phyloP scores from a whole-genome alignment of 2,797 vertebrate genomes.

The Lagocephalus sceleratus region DNA sequence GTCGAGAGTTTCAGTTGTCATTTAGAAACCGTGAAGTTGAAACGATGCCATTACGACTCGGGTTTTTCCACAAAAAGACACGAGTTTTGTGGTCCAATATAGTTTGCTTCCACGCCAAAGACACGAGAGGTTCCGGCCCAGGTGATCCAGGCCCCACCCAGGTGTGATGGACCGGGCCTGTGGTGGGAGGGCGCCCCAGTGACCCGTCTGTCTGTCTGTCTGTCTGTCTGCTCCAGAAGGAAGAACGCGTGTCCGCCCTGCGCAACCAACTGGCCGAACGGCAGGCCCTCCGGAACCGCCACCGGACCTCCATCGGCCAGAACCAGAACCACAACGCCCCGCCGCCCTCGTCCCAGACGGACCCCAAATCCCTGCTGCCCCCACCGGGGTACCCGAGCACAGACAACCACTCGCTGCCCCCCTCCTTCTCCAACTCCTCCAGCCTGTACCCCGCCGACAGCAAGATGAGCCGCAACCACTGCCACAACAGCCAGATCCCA shows the following conservation, averaged over 20 bases:
- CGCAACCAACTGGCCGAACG: conserved; percentile 89
- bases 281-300: conserved; percentile 87
- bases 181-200: too few species aligned
- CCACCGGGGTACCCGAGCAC: conserved; percentile 75
- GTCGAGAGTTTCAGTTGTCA: too few species aligned
- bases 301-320: conserved; percentile 76
- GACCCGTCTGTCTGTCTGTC: neutral
- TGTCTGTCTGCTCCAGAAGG: conserved; percentile 75
- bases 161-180: too few species aligned
- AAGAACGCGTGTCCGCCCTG: conserved; percentile 88
- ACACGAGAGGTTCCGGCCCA: too few species aligned
- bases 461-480: conserved; percentile 89
- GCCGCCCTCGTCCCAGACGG: conserved; percentile 66
- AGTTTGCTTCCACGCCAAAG: too few species aligned
- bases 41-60: too few species aligned
- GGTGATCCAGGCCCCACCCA: too few species aligned
- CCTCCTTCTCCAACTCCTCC: conserved; percentile 82
- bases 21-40: too few species aligned
- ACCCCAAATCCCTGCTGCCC: conserved; percentile 78
- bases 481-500: conserved; percentile 89
- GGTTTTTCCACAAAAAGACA: too few species aligned
- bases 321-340: conserved; percentile 79
- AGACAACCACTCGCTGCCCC: conserved; percentile 77
- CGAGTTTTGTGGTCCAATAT: too few species aligned
- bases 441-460: conserved; percentile 82